Base-by-base conservation (phyloP, 2,113 vertebrate species). In the Nothocercus nigrocapillus region DNA sequence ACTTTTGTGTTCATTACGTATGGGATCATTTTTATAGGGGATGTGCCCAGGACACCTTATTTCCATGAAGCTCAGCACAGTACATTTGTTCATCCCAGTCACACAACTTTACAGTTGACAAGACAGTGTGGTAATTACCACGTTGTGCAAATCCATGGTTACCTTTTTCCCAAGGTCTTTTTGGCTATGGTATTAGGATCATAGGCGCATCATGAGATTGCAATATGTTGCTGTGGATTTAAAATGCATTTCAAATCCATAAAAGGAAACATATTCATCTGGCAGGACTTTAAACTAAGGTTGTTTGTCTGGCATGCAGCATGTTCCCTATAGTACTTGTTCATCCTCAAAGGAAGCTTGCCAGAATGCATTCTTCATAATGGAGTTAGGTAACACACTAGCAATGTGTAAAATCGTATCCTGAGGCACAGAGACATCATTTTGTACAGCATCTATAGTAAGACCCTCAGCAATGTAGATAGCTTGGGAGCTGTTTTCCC, bases 351-450 rank as follows among this genome's bases (percentile, higher is more conserved):
- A 86, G 76, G 70, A 91, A 90, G 59, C 64, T 74, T 94, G 66
- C 69, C 94, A 73, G 79, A 88, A 59, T 51, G 61, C 4, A 2
- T 84, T 82, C 85, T 84, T 86, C 62, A 42, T 78, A 94, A 89
- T 81, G 68, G 70, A 83, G 49, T 78, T 90, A 77, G 62, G 83
- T 85, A 93, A 94, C 74, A 76, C 42, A 11, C 62, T 24, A 93
- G 74, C 80, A 88, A 90, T 89, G 84, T 95, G 54, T 92, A 87
- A 96, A 95, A 95, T 88, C 90, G 45, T 91, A 84, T 84, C 92
- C 64, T 40, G 21, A 84, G 92, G 85, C 93, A 94, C 87, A 93
- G 38, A 79, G 47, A 30, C 40, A 49, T 89, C 94, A 59, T 92
- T 93, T 92, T 92, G 22, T 75, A 51, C 49, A 51, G 40, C 79